A percentile compares a stretch with the other conserved stretches of the same genome.
Evolutionary conservation across 2,888 invertebrate species (phyloP).

Genomic region (Dorcus hopei): DNA sequence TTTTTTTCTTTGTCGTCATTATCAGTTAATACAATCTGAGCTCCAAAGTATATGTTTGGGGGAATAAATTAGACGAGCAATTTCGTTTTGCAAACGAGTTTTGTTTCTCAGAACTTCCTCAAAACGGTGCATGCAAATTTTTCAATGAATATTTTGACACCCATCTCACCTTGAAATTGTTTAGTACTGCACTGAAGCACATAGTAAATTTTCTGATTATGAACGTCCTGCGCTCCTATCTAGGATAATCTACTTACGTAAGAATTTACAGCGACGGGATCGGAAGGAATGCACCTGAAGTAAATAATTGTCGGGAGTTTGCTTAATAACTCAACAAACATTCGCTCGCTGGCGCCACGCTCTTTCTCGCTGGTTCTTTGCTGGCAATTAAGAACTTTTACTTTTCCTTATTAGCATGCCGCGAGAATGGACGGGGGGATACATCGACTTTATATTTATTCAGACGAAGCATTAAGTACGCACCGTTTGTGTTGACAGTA

Average conservation of each 20-base stretch:
- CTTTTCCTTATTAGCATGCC: constrained; percentile 14
- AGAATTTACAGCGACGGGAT: not conserved
- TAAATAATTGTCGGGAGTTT: constrained; percentile 9
- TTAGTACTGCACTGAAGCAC: too few relatives aligned
- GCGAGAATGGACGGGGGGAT: constrained; percentile 3
- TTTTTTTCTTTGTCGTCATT: not conserved
- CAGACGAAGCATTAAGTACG: not conserved
- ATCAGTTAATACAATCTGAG: not conserved
- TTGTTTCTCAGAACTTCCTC: not conserved
- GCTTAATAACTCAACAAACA: constrained; percentile 14
- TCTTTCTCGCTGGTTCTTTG: constrained; percentile 9
- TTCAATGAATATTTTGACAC: not conserved
- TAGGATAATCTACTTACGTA: too few relatives aligned
- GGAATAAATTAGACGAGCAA: not conserved
- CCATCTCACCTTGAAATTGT: not conserved
- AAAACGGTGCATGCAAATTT: not conserved
- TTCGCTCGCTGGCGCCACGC: constrained; percentile 15
- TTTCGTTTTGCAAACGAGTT: not conserved
- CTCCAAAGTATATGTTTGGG: not conserved
- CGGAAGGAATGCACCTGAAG: not conserved
- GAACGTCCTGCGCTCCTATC: too few relatives aligned
- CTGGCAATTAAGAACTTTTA: constrained; percentile 14
- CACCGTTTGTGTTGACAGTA: not conserved
- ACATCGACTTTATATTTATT: not conserved
- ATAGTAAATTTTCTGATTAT: too few relatives aligned